Evolutionary conservation across 2,888 invertebrate species (phyloP), one percentile per base, ranked within the genome.

Genomic region (Digitonthophagus gazella): DNA sequence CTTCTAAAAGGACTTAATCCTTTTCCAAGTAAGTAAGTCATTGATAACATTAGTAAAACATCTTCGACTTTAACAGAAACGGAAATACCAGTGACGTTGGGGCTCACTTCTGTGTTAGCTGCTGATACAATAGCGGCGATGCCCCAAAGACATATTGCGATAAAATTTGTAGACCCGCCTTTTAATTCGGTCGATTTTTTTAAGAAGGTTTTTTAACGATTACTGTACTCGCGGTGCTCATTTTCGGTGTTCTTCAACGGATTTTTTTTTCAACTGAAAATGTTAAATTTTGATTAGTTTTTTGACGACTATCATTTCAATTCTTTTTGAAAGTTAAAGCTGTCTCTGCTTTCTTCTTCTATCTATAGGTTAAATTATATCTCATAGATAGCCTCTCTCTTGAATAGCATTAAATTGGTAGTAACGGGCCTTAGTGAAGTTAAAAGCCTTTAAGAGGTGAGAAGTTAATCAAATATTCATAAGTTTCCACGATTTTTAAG

Each of bases 21-120:
- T 69, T 75, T 77, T 56, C 78, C 77, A 8, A 80, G 68, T 72
- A 80, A 73, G 73, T 78, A 78, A 1, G 79, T 77, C 14, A 77
- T 71, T 18, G 79, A 71, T 6, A 75, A 69, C 71, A 79, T 74
- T 18, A 78, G 69, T 58, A 79, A 69, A 1, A 78, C 78, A 69
- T 80, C 79, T 71, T 78, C 76, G 54, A 78, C 72, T 68, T 76
- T 78, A 14, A 80, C 75, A 3, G 76, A 74, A 14, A 80, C 66
- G 2, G 79, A 73, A 67, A 80, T 74, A 65, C 79, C 80, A 73
- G 79, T 76, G 65, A 77, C 71, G 71, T 78, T 79, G 20, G 75
- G 68, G 67, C 74, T 78, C 28, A 79, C 75, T 58, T 77, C 76
- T 55, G 75, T 75, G 67, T 78, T 77, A 15, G 79, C 76, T 2